Percentiles rank a stretch among this genome's conserved stretches.
These are phyloP conservation scores for Clitarchus hookeri DNA, from an alignment of 2,888 invertebrate species.

Conservation along the genomic window DNA sequence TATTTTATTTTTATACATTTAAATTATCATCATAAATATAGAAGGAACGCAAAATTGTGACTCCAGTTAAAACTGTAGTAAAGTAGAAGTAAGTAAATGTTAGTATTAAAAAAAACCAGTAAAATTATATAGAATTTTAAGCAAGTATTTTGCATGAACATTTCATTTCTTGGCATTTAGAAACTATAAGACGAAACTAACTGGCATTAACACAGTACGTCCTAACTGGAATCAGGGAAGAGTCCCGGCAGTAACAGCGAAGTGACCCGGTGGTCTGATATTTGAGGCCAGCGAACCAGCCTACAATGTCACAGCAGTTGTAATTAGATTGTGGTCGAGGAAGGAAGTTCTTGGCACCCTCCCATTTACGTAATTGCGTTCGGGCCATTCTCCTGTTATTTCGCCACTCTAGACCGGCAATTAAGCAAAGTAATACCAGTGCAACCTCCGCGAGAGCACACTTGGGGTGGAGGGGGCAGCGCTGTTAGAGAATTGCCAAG, in stretches of 20 bases:
- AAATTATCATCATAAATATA: too few species aligned
- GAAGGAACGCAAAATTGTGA: too few species aligned
- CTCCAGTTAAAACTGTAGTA: too few species aligned
- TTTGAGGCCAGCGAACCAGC: background rate
- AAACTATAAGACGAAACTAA: background rate
- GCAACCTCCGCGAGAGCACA: background rate
- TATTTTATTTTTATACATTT: too few species aligned
- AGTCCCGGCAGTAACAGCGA: background rate
- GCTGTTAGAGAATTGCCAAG: too few species aligned
- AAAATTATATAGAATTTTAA: too few species aligned
- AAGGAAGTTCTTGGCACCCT: slow-evolving; percentile 12
- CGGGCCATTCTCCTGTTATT: slow-evolving; percentile 18
- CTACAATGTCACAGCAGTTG: background rate
- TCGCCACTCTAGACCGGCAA: background rate
- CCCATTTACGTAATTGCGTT: slow-evolving; percentile 21
- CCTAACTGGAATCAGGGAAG: background rate
- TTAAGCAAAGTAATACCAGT: slow-evolving; percentile 18
- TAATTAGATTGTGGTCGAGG: slow-evolving; percentile 11
- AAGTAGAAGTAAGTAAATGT: too few species aligned
- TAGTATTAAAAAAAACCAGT: too few species aligned
- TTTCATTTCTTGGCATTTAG: too few species aligned
- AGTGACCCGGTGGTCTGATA: background rate
- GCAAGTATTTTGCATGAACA: too few species aligned
- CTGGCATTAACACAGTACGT: background rate
- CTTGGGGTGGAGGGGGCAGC: too few species aligned